These are phyloP conservation scores for Geopemphigus sp. DNA, from an alignment of 1,140 invertebrate genomes.

Conservation along the genomic window DNA sequence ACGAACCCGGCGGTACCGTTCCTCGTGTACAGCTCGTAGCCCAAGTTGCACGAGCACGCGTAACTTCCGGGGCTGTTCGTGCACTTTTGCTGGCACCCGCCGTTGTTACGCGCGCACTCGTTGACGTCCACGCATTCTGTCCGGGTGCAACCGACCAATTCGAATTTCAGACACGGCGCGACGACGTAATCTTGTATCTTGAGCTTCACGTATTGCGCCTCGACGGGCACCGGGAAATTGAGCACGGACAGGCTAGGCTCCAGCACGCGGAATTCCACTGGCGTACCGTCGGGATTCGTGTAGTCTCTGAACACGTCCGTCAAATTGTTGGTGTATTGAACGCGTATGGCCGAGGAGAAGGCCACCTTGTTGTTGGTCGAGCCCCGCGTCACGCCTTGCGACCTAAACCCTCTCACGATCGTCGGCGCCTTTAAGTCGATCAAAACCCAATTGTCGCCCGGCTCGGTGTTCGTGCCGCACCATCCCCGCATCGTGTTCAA, in stretches of 20 bases:
- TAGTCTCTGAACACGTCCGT: conserved; percentile 89
- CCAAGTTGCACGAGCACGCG: conserved; percentile 85
- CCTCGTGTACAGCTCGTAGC: conserved; percentile 83
- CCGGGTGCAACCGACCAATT: conserved; percentile 89
- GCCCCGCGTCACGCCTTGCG: conserved; percentile 76
- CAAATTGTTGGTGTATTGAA: conserved; percentile 83
- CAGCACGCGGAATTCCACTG: conserved; percentile 86
- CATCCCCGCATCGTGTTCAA: conserved; percentile 80
- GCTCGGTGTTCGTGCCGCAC: conserved; percentile 82
- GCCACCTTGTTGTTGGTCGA: conserved; percentile 79
- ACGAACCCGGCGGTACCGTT: conserved; percentile 90
- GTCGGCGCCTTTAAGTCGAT: conserved; percentile 88
- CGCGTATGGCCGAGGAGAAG: conserved; percentile 81
- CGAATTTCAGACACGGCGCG: conserved; percentile 85
- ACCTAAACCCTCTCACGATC: conserved; percentile 83
- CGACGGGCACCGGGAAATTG: conserved; percentile 86
- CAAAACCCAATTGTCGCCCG: conserved; percentile 82
- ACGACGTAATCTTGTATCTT: conserved; percentile 80
- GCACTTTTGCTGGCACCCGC: conserved; percentile 92
- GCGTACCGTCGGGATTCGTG: conserved; percentile 83
- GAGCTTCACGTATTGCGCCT: conserved; percentile 84
- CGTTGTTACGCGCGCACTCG: conserved; percentile 85
- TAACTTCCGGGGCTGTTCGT: conserved; percentile 84
- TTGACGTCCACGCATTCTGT: conserved; percentile 90
- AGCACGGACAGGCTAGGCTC: conserved; percentile 84